Percentiles rank a stretch among this genome's conserved stretches.
Evolutionary conservation across 2,113 vertebrate genomes (phyloP).

Genomic region (Phylloscopus whistleri): DNA sequence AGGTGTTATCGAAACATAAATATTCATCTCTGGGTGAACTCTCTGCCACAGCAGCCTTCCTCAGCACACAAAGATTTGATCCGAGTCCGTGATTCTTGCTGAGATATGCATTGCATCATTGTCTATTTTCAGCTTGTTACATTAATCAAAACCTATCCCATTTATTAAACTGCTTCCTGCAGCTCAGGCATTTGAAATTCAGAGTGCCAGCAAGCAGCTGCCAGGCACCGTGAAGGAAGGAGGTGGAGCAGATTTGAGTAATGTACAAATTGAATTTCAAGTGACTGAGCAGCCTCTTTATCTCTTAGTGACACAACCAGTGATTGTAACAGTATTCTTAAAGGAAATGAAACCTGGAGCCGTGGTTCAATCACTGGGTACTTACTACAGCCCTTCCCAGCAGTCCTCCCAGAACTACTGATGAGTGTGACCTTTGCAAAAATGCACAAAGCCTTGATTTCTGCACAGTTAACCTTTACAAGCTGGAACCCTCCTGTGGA

Average conservation of each 20-base stretch:
- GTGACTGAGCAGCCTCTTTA: conserved; percentile 77
- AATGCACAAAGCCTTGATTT: conserved; percentile 78
- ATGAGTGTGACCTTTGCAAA: conserved; percentile 80
- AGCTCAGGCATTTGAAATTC: conserved; percentile 74
- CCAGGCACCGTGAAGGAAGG: conserved; percentile 67
- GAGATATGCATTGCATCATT: conserved; percentile 74
- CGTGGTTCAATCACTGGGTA: conserved; percentile 60
- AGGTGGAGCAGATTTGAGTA: conserved; percentile 62
- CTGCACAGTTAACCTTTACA: conserved; percentile 78
- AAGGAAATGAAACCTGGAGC: conserved; percentile 72
- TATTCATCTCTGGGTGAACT: conserved; percentile 19
- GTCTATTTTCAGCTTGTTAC: conserved; percentile 75
- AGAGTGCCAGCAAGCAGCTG: conserved; percentile 69
- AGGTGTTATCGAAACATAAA: conserved; percentile 45
- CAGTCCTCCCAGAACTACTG: conserved; percentile 72
- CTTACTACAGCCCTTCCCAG: conserved; percentile 67
- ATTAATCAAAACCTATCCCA: conserved; percentile 76
- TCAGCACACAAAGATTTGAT: conserved; percentile 43
- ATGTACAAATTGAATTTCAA: conserved; percentile 79
- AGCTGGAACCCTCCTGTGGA: conserved; percentile 73
- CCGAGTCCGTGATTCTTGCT: conserved; percentile 34
- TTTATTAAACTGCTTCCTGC: conserved; percentile 76
- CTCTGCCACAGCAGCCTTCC: neutral
- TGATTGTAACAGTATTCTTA: conserved; percentile 65
- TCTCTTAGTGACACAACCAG: conserved; percentile 71